Evolutionary conservation across 2,797 vertebrate genomes (phyloP).

Genomic region (Lutjanus campechanus): DNA sequence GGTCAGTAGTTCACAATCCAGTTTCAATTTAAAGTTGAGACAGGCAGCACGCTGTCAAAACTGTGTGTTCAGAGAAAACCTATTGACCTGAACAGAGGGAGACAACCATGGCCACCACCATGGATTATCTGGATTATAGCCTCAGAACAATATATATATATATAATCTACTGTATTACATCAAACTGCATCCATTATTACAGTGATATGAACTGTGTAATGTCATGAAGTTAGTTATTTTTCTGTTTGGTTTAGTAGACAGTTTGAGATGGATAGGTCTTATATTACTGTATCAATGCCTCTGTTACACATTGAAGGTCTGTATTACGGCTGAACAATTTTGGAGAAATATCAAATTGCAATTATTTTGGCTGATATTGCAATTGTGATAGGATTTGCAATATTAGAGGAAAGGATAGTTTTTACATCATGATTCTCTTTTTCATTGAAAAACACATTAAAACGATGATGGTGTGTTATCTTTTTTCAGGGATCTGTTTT

Average conservation of each 20-base stretch:
- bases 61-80: not conserved
- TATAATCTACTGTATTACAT: too few species aligned
- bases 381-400: too few species aligned
- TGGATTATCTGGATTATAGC: not conserved
- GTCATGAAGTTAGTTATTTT: not conserved
- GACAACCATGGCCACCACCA: not conserved
- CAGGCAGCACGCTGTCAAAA: not conserved
- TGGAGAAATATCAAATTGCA: too few species aligned
- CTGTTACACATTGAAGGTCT: too few species aligned
- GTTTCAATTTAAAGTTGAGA: conserved; percentile 30
- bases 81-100: not conserved
- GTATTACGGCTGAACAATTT: too few species aligned
- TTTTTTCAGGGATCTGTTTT: too few species aligned
- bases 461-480: too few species aligned
- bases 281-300: not conserved
- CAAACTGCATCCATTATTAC: not conserved
- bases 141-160: not conserved
- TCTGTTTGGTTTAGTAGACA: not conserved
- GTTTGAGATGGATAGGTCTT: not conserved
- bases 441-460: too few species aligned
- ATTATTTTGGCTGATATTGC: too few species aligned
- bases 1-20: conserved; percentile 53
- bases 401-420: too few species aligned
- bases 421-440: too few species aligned
- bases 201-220: not conserved